Conservation (phyloP, 2,888 invertebrate species). For the Marasmarcha lunaedactyla region DNA sequence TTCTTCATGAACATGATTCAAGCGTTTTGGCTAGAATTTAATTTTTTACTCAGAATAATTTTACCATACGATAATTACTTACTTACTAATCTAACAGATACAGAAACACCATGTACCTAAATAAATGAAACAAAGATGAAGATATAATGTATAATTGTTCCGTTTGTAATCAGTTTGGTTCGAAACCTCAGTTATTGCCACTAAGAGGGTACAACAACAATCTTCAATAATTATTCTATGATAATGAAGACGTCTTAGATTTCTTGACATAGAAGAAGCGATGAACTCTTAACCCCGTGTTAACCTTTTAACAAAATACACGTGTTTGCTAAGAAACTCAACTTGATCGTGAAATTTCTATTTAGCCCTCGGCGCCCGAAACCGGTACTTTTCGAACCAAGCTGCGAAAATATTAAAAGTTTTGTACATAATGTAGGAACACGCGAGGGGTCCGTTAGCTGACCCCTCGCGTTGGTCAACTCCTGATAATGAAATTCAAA, state of each 20-base stretch:
- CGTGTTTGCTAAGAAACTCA: slow-evolving; percentile 51
- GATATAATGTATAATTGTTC: no score
- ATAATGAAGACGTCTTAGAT: slow-evolving; percentile 5
- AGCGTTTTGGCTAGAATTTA: no score
- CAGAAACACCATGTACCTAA: no score
- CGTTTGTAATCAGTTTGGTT: no score
- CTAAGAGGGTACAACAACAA: no score
- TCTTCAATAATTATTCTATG: no score
- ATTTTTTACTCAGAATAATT: no score
- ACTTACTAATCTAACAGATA: no score
- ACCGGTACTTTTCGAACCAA: slow-evolving; percentile 44
- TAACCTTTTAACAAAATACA: slow-evolving; percentile 38
- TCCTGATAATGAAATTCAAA: slow-evolving; percentile 56
- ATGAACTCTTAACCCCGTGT: slow-evolving; percentile 37
- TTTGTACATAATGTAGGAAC: slow-evolving; percentile 51
- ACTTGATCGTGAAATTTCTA: slow-evolving; percentile 66
- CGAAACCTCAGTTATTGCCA: no score
- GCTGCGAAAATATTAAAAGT: slow-evolving; percentile 60
- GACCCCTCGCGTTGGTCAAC: slow-evolving; percentile 59
- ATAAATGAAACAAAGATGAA: no score
- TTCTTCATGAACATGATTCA: no score
- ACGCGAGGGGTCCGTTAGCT: slow-evolving; percentile 44
- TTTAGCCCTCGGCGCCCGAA: slow-evolving; percentile 28
- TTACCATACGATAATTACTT: no score
- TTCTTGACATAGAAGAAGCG: slow-evolving; percentile 13